Percentiles rank a stretch among this genome's conserved stretches.
Conservation (phyloP, 2,113 vertebrate genomes). For the Amphiprion ocellaris region DNA sequence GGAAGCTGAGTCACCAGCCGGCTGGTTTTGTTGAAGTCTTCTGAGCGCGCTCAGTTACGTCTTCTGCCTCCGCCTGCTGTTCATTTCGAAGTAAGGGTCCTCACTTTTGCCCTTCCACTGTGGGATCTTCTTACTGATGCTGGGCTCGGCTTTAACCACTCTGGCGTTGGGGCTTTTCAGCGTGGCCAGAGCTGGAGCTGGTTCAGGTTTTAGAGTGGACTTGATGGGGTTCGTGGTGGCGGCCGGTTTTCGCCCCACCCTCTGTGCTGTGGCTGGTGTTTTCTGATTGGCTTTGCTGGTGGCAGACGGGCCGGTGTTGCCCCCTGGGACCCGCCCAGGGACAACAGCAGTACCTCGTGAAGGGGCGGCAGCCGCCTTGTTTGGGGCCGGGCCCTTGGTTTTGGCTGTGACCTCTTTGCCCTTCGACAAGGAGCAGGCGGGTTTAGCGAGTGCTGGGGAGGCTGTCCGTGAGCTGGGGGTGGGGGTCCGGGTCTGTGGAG, state of each 20-base stretch:
- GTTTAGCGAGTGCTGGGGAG: constrained; percentile 49
- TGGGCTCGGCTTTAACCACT: constrained; percentile 9
- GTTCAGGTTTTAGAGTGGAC: constrained; percentile 29
- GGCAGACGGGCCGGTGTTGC: constrained; percentile 75
- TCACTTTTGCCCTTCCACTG: constrained; percentile 76
- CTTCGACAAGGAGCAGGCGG: constrained; percentile 30
- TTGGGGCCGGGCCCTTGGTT: constrained; percentile 38
- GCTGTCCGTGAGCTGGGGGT: constrained; percentile 64
- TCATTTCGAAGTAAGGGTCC: constrained; percentile 93
- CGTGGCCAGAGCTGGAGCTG: constrained; percentile 6
- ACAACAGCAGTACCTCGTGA: neutral
- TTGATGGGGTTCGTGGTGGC: constrained; percentile 6
- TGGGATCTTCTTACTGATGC: constrained; percentile 34
- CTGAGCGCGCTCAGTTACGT: constrained; percentile 12
- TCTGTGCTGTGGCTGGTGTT: constrained; percentile 52
- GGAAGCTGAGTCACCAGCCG: neutral
- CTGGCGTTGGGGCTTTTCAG: constrained; percentile 66
- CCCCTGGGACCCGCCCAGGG: constrained; percentile 65
- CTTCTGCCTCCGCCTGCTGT: constrained; percentile 84
- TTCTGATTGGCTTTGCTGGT: constrained; percentile 84
- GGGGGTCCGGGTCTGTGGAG: constrained; percentile 32
- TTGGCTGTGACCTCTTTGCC: constrained; percentile 61
- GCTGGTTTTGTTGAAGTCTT: too few species aligned
- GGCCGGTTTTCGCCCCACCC: constrained; percentile 57
- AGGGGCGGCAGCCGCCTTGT: constrained; percentile 13